phyloP scores from a whole-genome alignment of 2,888 invertebrate genomes.

The Endomychus coccineus region DNA sequence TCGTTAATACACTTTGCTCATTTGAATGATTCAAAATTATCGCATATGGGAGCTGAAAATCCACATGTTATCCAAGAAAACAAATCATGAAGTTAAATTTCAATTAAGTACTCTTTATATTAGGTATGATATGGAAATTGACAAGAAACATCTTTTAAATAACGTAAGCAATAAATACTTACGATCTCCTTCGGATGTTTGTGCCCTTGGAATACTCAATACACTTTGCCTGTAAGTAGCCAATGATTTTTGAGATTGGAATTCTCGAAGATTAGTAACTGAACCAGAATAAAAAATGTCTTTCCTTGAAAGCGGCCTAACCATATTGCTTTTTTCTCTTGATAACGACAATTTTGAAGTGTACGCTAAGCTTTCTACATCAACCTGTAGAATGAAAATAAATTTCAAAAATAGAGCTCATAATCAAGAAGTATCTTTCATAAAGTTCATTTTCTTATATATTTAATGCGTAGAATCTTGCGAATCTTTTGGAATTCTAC shows the following conservation, averaged over 20 bases:
- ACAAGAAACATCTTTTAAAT: not conserved
- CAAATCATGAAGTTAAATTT: too few species aligned
- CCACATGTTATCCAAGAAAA: too few species aligned
- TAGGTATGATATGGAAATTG: not conserved
- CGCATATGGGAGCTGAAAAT: too few species aligned
- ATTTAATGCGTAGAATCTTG: too few species aligned
- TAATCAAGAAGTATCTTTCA: too few species aligned
- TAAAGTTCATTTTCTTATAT: too few species aligned
- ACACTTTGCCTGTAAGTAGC: slow-evolving; percentile 88
- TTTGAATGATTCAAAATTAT: too few species aligned
- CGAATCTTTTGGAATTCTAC: too few species aligned
- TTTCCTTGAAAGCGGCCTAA: slow-evolving; percentile 85
- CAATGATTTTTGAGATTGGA: slow-evolving; percentile 84
- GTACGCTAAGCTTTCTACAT: slow-evolving; percentile 62
- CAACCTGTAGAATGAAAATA: slow-evolving; percentile 47
- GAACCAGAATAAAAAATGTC: slow-evolving; percentile 98
- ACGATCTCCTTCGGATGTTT: slow-evolving; percentile 57
- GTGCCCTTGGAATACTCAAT: slow-evolving; percentile 64
- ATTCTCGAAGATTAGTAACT: slow-evolving; percentile 86
- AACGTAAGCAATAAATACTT: slow-evolving; percentile 34
- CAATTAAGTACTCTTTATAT: too few species aligned
- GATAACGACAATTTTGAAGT: slow-evolving; percentile 55
- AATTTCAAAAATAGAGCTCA: too few species aligned
- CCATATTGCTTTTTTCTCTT: slow-evolving; percentile 58
- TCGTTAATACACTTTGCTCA: too few species aligned